A percentile compares a stretch with the other conserved stretches of the same genome.
Evolutionary conservation across 1,140 invertebrate genomes (phyloP).

Genomic region (Palaemon carinicauda): DNA sequence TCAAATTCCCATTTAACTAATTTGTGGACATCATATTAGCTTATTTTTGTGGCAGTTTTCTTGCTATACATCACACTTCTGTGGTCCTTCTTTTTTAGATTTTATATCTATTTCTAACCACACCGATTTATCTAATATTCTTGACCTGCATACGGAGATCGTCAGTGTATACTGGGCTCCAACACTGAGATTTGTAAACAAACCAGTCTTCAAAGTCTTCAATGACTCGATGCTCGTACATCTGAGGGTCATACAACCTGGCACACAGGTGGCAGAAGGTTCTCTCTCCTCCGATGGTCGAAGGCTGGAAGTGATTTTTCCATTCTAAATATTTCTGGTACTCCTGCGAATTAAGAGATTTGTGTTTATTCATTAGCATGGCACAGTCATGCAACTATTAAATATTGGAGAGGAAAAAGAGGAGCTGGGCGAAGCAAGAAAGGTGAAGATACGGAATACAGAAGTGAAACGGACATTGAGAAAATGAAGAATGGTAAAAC

Average conservation of each 20-base stretch:
- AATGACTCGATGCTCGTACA: slow-evolving; percentile 21
- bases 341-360: slow-evolving; percentile 6
- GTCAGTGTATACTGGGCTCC: neutral
- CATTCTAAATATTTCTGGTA: slow-evolving; percentile 43
- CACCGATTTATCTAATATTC: neutral
- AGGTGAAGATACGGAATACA: too few species aligned
- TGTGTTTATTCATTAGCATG: neutral
- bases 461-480: too few species aligned
- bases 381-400: too few species aligned
- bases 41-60: too few species aligned
- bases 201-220: slow-evolving; percentile 53
- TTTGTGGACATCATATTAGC: too few species aligned
- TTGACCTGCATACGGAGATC: neutral
- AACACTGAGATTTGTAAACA: slow-evolving; percentile 15
- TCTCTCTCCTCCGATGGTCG: slow-evolving; percentile 59
- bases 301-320: slow-evolving; percentile 61
- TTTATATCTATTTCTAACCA: too few species aligned
- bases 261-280: slow-evolving; percentile 59
- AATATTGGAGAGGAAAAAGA: too few species aligned
- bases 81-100: too few species aligned
- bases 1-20: too few species aligned
- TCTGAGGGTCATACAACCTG: slow-evolving; percentile 27
- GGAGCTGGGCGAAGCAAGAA: too few species aligned
- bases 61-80: too few species aligned
- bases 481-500: too few species aligned